Evolutionary conservation across 2,888 invertebrate species (phyloP).

Genomic region (Augochlorella aurata): DNA sequence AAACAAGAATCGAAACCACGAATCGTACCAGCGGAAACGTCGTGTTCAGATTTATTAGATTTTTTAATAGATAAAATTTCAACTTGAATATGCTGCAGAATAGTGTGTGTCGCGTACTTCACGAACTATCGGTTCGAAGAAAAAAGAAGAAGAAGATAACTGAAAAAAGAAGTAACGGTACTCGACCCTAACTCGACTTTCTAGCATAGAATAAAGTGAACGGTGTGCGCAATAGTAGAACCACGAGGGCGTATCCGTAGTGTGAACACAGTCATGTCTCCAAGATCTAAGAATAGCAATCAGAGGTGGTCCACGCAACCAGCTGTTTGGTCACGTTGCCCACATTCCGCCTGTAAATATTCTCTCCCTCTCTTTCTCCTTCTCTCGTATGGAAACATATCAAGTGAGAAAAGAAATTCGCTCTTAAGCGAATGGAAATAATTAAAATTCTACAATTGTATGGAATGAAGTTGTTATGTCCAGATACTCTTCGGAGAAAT

Average conservation of each 20-base stretch:
- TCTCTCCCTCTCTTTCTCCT: not conserved
- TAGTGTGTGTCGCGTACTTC: not conserved
- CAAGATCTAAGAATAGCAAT: constrained; percentile 43
- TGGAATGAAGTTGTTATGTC: not conserved
- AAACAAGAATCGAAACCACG: not conserved
- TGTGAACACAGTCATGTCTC: not conserved
- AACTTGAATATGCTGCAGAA: not conserved
- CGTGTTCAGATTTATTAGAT: not conserved
- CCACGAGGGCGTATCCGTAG: constrained; percentile 12
- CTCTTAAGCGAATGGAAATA: not conserved
- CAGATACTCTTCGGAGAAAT: not conserved
- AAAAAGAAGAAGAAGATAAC: not conserved
- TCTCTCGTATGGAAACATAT: not conserved
- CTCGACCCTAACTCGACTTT: not conserved
- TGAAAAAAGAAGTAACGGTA: not conserved
- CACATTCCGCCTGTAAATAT: constrained; percentile 52
- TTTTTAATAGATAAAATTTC: not conserved
- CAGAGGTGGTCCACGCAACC: constrained; percentile 24
- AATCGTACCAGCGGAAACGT: not conserved
- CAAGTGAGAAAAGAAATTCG: not conserved
- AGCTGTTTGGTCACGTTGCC: constrained; percentile 30
- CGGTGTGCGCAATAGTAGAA: not conserved
- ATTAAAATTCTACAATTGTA: not conserved
- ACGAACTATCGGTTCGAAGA: not conserved
- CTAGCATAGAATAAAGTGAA: not conserved